Base-by-base conservation (phyloP, 2,888 invertebrate species). In the Sphecodes monilicornis region DNA sequence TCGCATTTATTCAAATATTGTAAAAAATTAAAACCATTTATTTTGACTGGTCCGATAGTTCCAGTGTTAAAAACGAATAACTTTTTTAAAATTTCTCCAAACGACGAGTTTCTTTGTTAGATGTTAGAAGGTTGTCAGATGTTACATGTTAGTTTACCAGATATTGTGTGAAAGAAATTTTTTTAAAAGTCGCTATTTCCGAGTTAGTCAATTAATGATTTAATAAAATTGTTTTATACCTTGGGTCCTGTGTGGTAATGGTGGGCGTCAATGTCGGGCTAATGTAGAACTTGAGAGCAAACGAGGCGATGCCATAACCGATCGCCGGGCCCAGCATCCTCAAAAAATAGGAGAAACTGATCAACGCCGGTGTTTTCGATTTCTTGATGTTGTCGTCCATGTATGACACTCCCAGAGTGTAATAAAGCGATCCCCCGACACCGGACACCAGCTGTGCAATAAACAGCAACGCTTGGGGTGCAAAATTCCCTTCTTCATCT, bases 351-450 rank as follows among this genome's bases (percentile, higher is more conserved):
- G 97, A 96, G 75, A 97, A 96, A 95, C 97, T 97, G 83, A 97
- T 95, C 64, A 97, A 94, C 3, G 96, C 96, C n/a, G 97, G 97
- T 1, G 97, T 97, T 92, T 97, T 97, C 5, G 97, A 96, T 92
- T 96, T 97, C 90, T 97, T 96, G n/a, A 97, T 96, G 91, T 97
- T 97, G 91, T 97, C 97, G 92, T 97, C 97, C 96, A 97, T 96
- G 92, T 97, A 97, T 1, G 97, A 96, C 0, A 97, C 96, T 4
- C 97, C 97, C 22, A 97, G 95, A 0, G 97, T 97, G 90, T 96
- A 97, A 92, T 96, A 97, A 0, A 97, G 94, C 1, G 97, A 96
- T 54, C 97, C 97, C 36, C 97, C 97, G 66, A 97, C 96, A 1
- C 97, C 97, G 2, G 97, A 97, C 68, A 97, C 96, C 79, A 97